Evolutionary conservation across 64 coral and sea anemone species (phyloP).

Genomic region (Montipora sp.): DNA sequence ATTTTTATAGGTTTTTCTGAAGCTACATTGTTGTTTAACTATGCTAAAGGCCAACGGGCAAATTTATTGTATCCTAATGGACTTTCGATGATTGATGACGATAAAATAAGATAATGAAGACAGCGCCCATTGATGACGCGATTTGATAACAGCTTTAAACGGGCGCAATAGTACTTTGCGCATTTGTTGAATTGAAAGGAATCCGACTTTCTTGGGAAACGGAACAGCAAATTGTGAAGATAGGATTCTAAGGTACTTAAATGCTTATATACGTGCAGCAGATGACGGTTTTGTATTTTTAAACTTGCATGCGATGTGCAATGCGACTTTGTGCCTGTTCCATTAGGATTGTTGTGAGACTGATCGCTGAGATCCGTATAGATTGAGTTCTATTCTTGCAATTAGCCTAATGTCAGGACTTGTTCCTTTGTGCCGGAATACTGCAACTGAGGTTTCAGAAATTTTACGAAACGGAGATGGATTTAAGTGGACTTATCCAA

Average conservation of each 20-base stretch:
- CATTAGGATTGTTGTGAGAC: conserved; percentile 45
- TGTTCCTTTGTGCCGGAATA: not conserved
- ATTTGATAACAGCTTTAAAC: not conserved
- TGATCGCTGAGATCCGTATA: conserved; percentile 9
- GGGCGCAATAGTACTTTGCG: not conserved
- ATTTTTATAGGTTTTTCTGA: too few relatives aligned
- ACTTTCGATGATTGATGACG: too few relatives aligned
- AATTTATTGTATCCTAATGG: too few relatives aligned
- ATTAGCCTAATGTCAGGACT: conserved; percentile 20
- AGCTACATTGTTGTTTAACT: too few relatives aligned
- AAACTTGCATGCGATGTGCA: not conserved
- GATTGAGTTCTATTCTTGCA: conserved; percentile 43
- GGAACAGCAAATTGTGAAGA: not conserved
- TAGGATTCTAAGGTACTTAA: not conserved
- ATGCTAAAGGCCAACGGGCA: too few relatives aligned
- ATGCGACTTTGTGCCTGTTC: not conserved
- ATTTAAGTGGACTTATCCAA: not conserved
- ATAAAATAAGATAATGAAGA: not conserved
- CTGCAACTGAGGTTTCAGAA: not conserved
- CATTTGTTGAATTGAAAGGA: not conserved
- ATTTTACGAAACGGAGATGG: not conserved
- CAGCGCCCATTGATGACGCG: conserved; percentile 34
- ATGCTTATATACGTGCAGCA: not conserved
- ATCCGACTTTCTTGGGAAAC: not conserved
- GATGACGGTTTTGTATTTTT: not conserved